Percentiles rank a stretch among this genome's conserved stretches.
These are phyloP conservation scores for Antrozous pallidus DNA, from an alignment of 2,797 vertebrate genomes.

Conservation along the genomic window DNA sequence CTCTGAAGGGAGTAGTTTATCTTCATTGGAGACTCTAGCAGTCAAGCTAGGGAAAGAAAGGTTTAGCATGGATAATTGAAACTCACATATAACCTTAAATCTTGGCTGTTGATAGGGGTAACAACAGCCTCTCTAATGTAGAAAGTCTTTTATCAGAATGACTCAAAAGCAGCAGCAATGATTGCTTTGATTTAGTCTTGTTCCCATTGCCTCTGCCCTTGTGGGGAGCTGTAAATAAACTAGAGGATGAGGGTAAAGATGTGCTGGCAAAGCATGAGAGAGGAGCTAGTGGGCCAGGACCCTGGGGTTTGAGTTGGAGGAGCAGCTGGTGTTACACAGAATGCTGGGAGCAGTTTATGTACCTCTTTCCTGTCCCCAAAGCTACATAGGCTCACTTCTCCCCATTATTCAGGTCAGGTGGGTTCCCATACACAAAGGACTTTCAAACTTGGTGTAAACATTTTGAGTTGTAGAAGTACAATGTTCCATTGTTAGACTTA, in stretches of 20 bases:
- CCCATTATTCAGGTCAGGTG: neutral
- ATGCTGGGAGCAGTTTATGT: neutral
- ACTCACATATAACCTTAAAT: neutral
- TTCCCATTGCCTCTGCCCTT: slow-evolving; percentile 32
- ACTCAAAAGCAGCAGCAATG: slow-evolving; percentile 23
- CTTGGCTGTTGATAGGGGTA: neutral
- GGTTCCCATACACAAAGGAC: neutral
- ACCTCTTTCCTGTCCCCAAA: neutral
- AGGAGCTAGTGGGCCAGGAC: neutral
- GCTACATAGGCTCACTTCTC: neutral
- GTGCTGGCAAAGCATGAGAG: neutral
- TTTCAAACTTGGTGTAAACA: neutral
- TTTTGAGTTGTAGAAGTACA: neutral
- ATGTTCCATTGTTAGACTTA: neutral
- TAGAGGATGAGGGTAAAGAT: neutral
- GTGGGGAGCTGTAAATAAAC: neutral
- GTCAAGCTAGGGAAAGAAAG: slow-evolving; percentile 21
- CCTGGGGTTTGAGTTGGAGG: neutral
- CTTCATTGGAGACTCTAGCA: neutral
- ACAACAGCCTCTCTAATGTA: neutral
- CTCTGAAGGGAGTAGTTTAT: neutral
- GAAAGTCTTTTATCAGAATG: neutral
- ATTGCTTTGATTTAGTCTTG: slow-evolving; percentile 47
- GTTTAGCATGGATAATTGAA: slow-evolving; percentile 10
- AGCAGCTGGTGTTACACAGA: neutral